Evolutionary conservation across 2,888 invertebrate species (phyloP).

Genomic region (Aphidoletes aphidimyza): DNA sequence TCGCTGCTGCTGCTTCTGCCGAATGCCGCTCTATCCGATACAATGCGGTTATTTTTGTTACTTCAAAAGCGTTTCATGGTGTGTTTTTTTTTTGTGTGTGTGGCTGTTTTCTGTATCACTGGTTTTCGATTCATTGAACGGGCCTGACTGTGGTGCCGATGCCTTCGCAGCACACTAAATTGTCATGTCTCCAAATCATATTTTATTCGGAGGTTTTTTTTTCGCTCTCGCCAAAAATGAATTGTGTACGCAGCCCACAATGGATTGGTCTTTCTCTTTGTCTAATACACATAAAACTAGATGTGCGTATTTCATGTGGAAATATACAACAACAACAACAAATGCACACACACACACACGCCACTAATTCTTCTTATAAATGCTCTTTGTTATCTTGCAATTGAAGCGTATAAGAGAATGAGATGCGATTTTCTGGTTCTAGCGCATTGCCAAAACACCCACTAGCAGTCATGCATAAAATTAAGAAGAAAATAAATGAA

Average conservation of each 20-base stretch:
- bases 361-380: conserved; percentile 24
- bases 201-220: conserved; percentile 26
- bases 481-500: conserved; percentile 1
- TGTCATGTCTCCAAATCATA: conserved; percentile 47
- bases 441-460: conserved; percentile 44
- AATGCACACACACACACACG: neutral
- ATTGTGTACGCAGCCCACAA: conserved; percentile 5
- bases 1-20: neutral
- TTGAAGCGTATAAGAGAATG: neutral
- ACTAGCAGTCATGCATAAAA: conserved; percentile 47
- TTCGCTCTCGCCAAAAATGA: too few relatives aligned
- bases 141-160: neutral
- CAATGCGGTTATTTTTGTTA: conserved; percentile 1
- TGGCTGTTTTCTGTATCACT: neutral
- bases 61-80: too few relatives aligned
- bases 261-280: neutral
- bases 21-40: conserved; percentile 12
- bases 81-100: neutral
- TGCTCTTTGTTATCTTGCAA: neutral
- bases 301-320: conserved; percentile 23
- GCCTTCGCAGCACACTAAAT: neutral
- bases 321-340: neutral
- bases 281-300: conserved; percentile 39
- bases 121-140: conserved; percentile 35
- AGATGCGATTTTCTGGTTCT: conserved; percentile 23